These are phyloP conservation scores for Stenodema calcarata DNA, from an alignment of 2,888 invertebrate species.

Conservation along the genomic window DNA sequence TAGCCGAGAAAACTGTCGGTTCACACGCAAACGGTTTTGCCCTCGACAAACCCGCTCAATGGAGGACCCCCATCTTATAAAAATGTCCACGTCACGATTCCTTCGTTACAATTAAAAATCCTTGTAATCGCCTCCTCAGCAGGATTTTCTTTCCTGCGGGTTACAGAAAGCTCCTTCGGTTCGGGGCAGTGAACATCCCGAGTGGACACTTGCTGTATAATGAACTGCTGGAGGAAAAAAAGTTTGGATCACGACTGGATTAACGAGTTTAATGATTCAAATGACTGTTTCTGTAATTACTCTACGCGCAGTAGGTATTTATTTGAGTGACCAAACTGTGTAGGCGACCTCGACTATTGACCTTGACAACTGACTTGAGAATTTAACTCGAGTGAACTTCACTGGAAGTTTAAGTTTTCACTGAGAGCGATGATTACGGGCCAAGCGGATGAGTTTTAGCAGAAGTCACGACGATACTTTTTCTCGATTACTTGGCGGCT, in stretches of 20 bases:
- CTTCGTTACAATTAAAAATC: conserved; percentile 21
- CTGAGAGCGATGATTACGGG: too few species aligned
- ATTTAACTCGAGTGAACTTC: too few species aligned
- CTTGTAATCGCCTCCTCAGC: not conserved
- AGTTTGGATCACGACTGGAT: not conserved
- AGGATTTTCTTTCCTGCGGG: not conserved
- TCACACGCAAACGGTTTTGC: conserved; percentile 30
- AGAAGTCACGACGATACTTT: too few species aligned
- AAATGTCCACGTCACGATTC: conserved; percentile 33
- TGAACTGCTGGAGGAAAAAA: not conserved
- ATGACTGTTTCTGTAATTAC: not conserved
- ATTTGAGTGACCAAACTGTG: too few species aligned
- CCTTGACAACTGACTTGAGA: too few species aligned
- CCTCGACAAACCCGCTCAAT: not conserved
- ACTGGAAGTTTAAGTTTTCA: too few species aligned
- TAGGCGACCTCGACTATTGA: too few species aligned
- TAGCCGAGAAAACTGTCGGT: conserved; percentile 31
- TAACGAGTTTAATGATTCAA: not conserved
- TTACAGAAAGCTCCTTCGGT: not conserved
- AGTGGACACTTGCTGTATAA: not conserved
- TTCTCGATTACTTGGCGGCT: too few species aligned
- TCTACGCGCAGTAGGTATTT: not conserved
- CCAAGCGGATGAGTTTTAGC: too few species aligned
- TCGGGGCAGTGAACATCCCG: not conserved
- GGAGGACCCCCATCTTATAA: not conserved